Evolutionary conservation across 2,113 vertebrate species (phyloP), one percentile per base, ranked within the genome.

Genomic region (Ochotona curzoniae): DNA sequence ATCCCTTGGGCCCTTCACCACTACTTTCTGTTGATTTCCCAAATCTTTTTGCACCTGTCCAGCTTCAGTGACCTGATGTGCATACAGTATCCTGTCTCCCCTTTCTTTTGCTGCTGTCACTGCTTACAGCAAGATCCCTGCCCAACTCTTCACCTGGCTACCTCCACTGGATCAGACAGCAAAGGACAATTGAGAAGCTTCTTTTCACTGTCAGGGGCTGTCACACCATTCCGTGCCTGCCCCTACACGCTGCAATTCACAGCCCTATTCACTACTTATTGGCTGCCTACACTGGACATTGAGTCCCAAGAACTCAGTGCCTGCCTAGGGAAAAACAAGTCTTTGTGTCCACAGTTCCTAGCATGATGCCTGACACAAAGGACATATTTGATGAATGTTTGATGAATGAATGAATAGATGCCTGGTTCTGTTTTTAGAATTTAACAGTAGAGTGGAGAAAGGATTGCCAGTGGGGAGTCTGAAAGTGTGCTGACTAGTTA

Each of bases 401-500:
- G 38, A 75, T 69, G 73, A 87, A 90, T 84, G 61, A 71, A 90
- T 35, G 10, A 83, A 93, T 64, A 51, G 28, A 91, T 69, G 63
- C 63, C 81, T 78, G 74, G 73, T 85, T 94, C 81, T 93, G 73
- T 66, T 81, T 91, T 91, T 73, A 83, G 89, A 94, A 87, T 90
- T 73, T 54, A 89, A 25, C 93, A 74, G n/a, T 81, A 89, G 93
- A 93, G 71, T 93, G 32, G 54, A 91, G 89, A 93, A 89, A 78
- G 38, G 32, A 82, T 75, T 69, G 73, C 87, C 28, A 1, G 94
- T 63, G 32, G 94, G 89, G 83, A 80, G 71, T 89, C 87, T 87
- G 73, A 85, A 88, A 91, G 57, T 10, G 3, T 10, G 14, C 20
- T 5, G 12, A 32, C 87, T 78, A 78, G 76, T 94, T 93, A 94